A percentile compares a stretch with the other conserved stretches of the same genome.
Evolutionary conservation across 2,113 vertebrate genomes (phyloP).

Genomic region (Petaurus breviceps): DNA sequence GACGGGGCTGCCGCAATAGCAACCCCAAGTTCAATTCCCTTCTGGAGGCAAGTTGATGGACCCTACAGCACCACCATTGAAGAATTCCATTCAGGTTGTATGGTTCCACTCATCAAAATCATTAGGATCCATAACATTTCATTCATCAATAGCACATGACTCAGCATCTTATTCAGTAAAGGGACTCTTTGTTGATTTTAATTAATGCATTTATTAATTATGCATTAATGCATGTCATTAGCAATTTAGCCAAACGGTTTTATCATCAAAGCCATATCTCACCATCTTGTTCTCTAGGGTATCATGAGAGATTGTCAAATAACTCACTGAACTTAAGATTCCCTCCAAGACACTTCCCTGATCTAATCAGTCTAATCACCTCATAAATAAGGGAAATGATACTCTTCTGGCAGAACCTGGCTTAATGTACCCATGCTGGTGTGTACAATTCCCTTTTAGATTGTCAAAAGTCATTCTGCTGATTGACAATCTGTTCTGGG

Average conservation of each 20-base stretch:
- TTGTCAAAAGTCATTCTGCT: not conserved
- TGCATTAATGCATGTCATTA: not conserved
- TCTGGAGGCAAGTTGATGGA: not conserved
- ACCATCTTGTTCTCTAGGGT: not conserved
- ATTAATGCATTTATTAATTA: too few species aligned
- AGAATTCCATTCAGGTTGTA: not conserved
- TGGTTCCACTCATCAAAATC: not conserved
- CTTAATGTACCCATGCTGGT: not conserved
- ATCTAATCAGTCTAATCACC: not conserved
- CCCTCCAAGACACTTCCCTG: not conserved
- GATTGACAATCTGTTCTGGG: too few species aligned
- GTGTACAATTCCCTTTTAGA: not conserved
- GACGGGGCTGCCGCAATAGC: not conserved
- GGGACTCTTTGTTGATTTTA: not conserved
- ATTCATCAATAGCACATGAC: not conserved
- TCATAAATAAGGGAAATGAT: not conserved
- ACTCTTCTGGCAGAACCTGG: not conserved
- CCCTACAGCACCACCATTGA: not conserved
- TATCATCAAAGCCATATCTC: not conserved
- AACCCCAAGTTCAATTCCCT: not conserved
- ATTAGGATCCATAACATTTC: not conserved
- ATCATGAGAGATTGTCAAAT: not conserved
- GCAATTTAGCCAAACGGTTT: not conserved
- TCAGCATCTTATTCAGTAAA: not conserved
- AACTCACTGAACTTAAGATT: not conserved